Base-by-base conservation (phyloP, 2,888 invertebrate species). In the Tortrix viridana region DNA sequence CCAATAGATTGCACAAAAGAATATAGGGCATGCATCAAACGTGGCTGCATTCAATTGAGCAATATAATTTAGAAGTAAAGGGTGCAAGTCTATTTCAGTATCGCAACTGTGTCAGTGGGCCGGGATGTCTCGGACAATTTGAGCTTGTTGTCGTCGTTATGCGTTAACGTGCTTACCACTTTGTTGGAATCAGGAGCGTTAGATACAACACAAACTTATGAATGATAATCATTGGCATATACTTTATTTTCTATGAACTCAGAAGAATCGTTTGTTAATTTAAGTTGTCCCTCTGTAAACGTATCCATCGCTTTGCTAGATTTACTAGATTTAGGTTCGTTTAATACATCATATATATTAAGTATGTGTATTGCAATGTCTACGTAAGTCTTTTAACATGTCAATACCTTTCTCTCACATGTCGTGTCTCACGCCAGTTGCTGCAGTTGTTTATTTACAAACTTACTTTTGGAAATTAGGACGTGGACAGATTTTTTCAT, bases 51-150 rank as follows among this genome's bases (percentile, higher is more conserved):
- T 50, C 62, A 57, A 62, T 62, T 62, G 62, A 52, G 38, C 46
- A 62, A 57, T 62, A 62, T 56, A 57, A 62, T 62, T 57, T 43
- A 57, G 62, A 61, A 52, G 63, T 63, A 63, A 53, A 63, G 57
- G 63, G 57, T 57, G 82, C 81, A 73, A 78, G 74, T 82, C 84
- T 88, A 87, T 88, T 89, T 88, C 77, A 81, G 86, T 85, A 72
- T 69, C 66, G 74, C 75, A 89, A 85, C 74, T 85, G 82, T 89
- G 90, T 89, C 88, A 90, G 79, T 88, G 69, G 84, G 84, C 67
- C 89, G 83, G 76, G 79, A 73, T 80, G 85, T 83, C 87, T 82
- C 81, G 79, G 81, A 79, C 86, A 83, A 86, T 85, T 86, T 85
- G 79, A 84, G 79, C 81, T 83, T 73, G 79, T 82, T 80, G 71